Evolutionary conservation across 64 coral and sea anemone genomes (phyloP).

Genomic region (Acropora tenuis): DNA sequence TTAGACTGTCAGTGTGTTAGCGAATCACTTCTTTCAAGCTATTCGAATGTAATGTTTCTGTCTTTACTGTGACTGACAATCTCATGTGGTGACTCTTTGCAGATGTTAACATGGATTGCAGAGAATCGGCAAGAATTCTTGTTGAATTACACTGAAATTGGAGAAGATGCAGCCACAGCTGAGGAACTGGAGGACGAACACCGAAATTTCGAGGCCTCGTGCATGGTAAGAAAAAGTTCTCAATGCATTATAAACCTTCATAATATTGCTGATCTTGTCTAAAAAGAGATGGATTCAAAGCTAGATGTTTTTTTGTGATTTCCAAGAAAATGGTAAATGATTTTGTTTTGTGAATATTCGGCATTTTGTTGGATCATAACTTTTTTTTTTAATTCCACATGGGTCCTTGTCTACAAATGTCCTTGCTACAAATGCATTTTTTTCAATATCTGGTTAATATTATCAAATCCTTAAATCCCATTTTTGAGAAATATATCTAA

Average conservation of each 20-base stretch:
- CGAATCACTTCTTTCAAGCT: slow-evolving; percentile 27
- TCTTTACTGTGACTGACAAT: slow-evolving; percentile 9
- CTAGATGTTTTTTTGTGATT: not conserved
- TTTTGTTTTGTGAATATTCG: not conserved
- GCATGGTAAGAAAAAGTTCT: slow-evolving; percentile 64
- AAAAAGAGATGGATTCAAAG: not conserved
- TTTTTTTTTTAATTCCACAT: no score
- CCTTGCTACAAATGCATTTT: no score
- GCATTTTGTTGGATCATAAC: no score
- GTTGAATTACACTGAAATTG: slow-evolving; percentile 96
- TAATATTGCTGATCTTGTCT: not conserved
- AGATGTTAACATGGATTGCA: slow-evolving; percentile 97
- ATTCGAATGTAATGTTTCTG: slow-evolving; percentile 9
- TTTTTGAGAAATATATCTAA: slow-evolving; percentile 12
- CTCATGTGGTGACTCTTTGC: slow-evolving; percentile 19
- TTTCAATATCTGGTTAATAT: not conserved
- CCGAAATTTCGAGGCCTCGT: slow-evolving; percentile 89
- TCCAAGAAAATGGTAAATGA: not conserved
- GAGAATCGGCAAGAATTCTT: slow-evolving; percentile 96
- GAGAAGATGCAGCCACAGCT: slow-evolving; percentile 79
- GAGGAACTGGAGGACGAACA: slow-evolving; percentile 93
- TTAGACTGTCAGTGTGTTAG: slow-evolving; percentile 43
- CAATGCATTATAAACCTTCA: not conserved
- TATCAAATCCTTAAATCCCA: not conserved
- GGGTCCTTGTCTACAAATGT: no score